Evolutionary conservation across 1,140 invertebrate species (phyloP), one percentile per base, ranked within the genome.

Genomic region (Brachionus sp.): DNA sequence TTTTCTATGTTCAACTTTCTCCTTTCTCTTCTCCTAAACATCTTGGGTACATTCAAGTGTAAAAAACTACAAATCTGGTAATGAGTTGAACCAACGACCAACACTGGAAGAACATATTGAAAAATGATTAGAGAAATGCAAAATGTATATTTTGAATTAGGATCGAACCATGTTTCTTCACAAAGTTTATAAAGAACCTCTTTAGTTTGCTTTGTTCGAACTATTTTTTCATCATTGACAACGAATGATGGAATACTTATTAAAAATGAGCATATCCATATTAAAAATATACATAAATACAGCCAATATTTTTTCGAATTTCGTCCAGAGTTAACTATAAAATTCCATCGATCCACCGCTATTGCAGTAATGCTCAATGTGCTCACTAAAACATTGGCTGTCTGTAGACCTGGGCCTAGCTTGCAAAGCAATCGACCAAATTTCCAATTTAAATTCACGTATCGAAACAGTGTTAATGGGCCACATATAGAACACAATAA

Each of bases 301-400:
- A 80, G 16, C 6, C 12, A 62, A 13, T 42, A 42, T 62, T 80
- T 80, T 57, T 66, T 37, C 1, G 50, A 12, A 66, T 62, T 66
- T 12, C 57, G 53, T 25, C 77, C 77, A 19, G 77, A 66, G 42
- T 80, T 39, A 12, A 44, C 50, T 23, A 75, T 83, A 7, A 75
- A 50, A 57, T 83, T 39, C 46, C 64, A 91, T 50, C 92, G 91
- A 88, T 95, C 94, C 85, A 95, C 90, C 19, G 94, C 94, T 83
- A 95, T 95, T 2, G 94, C 94, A 2, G 93, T 94, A 84, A 95
- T 96, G 84, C 93, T 94, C 84, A 95, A 93, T 9, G 94, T 94
- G 0, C 94, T 95, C 0, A 95, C 94, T 86, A 94, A 95, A 84
- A 95, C 93, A 85, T 93, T 94, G 39, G 93, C 93, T 5, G 93